Conservation (phyloP, 2,113 vertebrate species). For the Muscicapa adusta region DNA sequence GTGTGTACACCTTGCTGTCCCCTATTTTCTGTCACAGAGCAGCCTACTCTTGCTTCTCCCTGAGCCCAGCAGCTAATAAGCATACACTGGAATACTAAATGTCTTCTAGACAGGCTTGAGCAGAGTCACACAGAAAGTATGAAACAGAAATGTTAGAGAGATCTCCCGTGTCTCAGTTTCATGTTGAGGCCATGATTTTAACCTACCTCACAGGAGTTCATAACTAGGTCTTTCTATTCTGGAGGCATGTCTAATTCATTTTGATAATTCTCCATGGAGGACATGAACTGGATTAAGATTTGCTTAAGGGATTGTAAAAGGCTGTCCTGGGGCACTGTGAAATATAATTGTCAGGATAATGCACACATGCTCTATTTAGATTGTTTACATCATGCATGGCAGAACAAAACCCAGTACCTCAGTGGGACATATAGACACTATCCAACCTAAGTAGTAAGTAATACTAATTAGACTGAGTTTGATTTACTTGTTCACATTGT, state of each 20-base stretch:
- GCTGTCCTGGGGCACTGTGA: background rate
- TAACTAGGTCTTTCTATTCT: conserved; percentile 24
- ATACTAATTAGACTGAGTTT: conserved; percentile 46
- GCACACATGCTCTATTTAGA: conserved; percentile 28
- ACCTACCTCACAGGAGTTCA: background rate
- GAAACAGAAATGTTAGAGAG: background rate
- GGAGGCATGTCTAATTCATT: background rate
- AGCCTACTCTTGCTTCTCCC: background rate
- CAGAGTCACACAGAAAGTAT: background rate
- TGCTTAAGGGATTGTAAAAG: conserved; percentile 22
- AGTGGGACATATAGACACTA: background rate
- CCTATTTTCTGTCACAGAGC: background rate
- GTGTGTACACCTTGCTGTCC: background rate
- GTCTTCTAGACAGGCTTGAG: background rate
- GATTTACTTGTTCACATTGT: conserved; percentile 29
- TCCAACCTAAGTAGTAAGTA: conserved; percentile 28
- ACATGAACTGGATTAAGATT: conserved; percentile 40
- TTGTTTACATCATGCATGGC: conserved; percentile 5
- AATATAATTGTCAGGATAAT: conserved; percentile 18
- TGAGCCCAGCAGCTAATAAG: background rate
- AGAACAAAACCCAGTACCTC: background rate
- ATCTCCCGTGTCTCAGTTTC: background rate
- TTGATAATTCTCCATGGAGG: background rate
- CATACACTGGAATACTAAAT: background rate
- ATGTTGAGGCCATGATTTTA: background rate